phyloP scores from a whole-genome alignment of 2,113 vertebrate species.

The Andinoacara biseriatus region DNA sequence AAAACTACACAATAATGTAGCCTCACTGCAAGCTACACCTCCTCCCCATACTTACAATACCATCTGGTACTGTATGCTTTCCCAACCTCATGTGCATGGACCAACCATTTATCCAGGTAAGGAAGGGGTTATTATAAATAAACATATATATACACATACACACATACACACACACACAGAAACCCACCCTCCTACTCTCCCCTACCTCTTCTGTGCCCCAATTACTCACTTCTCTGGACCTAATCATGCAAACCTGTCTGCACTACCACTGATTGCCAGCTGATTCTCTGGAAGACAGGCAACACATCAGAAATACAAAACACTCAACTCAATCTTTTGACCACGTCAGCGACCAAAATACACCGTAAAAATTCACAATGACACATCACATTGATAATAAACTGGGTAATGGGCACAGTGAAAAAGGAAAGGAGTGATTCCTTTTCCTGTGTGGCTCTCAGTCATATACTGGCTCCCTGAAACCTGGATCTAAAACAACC shows the following conservation, averaged over 20 bases:
- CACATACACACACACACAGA: background rate
- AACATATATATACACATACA: background rate
- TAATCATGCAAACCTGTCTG: background rate
- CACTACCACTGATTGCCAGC: background rate
- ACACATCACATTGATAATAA: background rate
- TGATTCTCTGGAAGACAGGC: background rate
- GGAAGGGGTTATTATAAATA: background rate
- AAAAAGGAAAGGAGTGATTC: too few relatives aligned
- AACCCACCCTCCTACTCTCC: background rate
- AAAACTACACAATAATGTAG: background rate
- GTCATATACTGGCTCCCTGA: too few relatives aligned
- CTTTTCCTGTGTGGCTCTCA: too few relatives aligned
- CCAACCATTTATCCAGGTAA: too few relatives aligned
- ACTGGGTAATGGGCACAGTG: too few relatives aligned
- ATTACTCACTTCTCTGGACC: background rate
- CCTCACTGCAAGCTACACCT: too few relatives aligned
- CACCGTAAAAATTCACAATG: background rate
- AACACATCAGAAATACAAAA: background rate
- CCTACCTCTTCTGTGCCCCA: background rate
- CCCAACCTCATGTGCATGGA: too few relatives aligned
- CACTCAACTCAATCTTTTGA: background rate
- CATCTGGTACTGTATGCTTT: too few relatives aligned
- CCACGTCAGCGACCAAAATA: background rate
- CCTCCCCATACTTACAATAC: too few relatives aligned
- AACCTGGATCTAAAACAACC: too few relatives aligned